Evolutionary conservation across 1,140 invertebrate genomes (phyloP).

Genomic region (Lepidurus apus): DNA sequence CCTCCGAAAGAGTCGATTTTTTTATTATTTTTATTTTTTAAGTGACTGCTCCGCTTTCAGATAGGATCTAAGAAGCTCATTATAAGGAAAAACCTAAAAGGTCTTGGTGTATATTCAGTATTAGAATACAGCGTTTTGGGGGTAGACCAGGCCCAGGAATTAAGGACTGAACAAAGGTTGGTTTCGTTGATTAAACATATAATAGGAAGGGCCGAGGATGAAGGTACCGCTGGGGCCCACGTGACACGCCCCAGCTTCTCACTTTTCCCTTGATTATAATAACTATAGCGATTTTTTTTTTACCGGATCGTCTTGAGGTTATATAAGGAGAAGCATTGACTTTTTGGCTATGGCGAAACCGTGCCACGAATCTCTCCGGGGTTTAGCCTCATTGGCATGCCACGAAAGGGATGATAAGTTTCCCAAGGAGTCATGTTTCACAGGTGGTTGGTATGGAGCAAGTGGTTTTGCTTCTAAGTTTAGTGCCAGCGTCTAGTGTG

Average conservation of each 20-base stretch:
- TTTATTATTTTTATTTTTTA: background rate
- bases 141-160: background rate
- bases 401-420: background rate
- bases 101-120: background rate
- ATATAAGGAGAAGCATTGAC: background rate
- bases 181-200: slow-evolving; percentile 15
- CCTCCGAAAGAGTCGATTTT: background rate
- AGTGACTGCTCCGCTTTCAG: background rate
- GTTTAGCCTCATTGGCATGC: slow-evolving; percentile 6
- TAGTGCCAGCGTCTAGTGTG: background rate
- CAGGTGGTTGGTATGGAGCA: slow-evolving; percentile 17
- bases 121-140: background rate
- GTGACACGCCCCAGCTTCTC: slow-evolving; percentile 20
- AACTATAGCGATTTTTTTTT: background rate
- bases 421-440: background rate
- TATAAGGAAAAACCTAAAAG: background rate
- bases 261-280: slow-evolving; percentile 17
- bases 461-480: background rate
- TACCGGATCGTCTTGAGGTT: background rate
- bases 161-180: background rate
- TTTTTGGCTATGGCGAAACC: background rate
- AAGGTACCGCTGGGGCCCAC: background rate
- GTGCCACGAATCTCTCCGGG: background rate
- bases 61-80: background rate
- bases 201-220: background rate